phyloP scores from a whole-genome alignment of 2,797 vertebrate species.

The Iguana delicatissima region DNA sequence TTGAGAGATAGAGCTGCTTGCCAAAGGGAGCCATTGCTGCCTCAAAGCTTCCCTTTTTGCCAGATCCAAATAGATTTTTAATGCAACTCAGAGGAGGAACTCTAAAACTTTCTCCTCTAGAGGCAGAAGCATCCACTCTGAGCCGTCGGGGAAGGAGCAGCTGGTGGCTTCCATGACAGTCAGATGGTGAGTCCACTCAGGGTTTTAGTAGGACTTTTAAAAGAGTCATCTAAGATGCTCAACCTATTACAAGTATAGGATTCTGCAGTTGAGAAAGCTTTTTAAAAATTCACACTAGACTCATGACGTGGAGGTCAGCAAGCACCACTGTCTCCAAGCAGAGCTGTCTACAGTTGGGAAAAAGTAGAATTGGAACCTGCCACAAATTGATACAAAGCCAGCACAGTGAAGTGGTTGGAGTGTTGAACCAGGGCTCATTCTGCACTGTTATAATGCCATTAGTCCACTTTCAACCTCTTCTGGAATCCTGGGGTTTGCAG shows the following conservation, averaged over 20 bases:
- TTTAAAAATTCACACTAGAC: no score
- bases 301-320: no score
- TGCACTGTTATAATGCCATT: no score
- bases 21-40: constrained; percentile 1
- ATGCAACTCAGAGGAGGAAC: not conserved
- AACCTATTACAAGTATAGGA: not conserved
- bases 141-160: not conserved
- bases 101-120: not conserved
- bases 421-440: no score
- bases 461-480: no score
- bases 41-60: constrained; percentile 1
- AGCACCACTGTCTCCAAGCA: not conserved
- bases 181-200: not conserved
- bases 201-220: not conserved
- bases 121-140: not conserved
- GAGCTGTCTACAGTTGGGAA: not conserved
- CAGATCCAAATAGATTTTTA: constrained; percentile 12
- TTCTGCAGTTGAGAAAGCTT: no score
- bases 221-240: not conserved
- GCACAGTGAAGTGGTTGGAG: no score
- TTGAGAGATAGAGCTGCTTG: not conserved
- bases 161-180: no score
- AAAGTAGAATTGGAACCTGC: not conserved
- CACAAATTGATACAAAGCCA: no score
- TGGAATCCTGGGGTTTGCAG: no score